These are phyloP conservation scores for Delichon dasypus DNA, from an alignment of 2,797 vertebrate genomes.

Conservation along the genomic window DNA sequence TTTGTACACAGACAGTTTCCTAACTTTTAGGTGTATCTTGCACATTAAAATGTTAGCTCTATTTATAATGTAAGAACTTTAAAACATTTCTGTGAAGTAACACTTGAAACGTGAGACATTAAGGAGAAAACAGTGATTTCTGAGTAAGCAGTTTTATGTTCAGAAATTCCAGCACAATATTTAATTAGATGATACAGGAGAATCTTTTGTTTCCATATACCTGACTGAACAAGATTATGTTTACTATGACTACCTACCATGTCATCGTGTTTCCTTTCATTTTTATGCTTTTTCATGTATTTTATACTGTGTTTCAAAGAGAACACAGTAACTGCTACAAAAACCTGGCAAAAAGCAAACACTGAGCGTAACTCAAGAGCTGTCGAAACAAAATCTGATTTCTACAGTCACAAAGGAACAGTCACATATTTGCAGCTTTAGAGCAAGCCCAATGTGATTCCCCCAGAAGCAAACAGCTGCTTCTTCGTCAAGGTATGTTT, in stretches of 20 bases:
- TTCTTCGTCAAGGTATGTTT: background rate
- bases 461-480: background rate
- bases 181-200: background rate
- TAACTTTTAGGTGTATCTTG: background rate
- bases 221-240: background rate
- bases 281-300: background rate
- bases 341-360: background rate
- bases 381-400: background rate
- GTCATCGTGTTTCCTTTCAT: background rate
- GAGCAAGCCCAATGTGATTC: background rate
- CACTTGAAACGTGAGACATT: background rate
- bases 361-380: background rate
- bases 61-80: background rate
- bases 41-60: background rate
- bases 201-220: background rate
- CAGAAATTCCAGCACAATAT: background rate
- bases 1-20: background rate
- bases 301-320: background rate
- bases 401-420: background rate
- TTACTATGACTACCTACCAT: background rate
- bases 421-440: background rate
- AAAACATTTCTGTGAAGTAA: background rate
- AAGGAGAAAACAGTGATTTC: background rate
- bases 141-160: background rate
- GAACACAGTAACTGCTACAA: background rate